phyloP scores from a whole-genome alignment of 2,113 vertebrate genomes.

The Albula glossodonta region DNA sequence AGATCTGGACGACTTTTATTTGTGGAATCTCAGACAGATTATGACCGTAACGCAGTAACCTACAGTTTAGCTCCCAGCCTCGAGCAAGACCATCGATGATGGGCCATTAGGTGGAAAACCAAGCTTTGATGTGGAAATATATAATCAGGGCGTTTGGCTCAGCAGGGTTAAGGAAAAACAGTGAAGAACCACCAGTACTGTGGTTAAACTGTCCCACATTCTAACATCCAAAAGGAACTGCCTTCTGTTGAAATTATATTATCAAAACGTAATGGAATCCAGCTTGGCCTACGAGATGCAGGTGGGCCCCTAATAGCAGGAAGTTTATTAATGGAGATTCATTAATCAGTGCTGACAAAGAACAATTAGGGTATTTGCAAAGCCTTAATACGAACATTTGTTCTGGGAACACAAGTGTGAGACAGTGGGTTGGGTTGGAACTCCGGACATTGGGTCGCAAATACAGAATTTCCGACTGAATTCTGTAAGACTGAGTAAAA shows the following conservation, averaged over 20 bases:
- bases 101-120: neutral
- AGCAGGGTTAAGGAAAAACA: constrained; percentile 60
- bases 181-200: constrained; percentile 60
- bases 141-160: constrained; percentile 52
- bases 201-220: neutral
- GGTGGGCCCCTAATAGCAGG: constrained; percentile 93
- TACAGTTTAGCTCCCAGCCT: neutral
- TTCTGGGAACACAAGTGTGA: constrained; percentile 49
- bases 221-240: constrained; percentile 57
- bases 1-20: neutral
- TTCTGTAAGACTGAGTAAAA: too few species aligned
- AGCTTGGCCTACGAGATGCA: constrained; percentile 72
- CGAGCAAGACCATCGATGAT: neutral
- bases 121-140: constrained; percentile 36
- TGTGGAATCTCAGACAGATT: neutral
- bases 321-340: constrained; percentile 91
- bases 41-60: too few species aligned
- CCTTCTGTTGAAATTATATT: constrained; percentile 84
- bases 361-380: constrained; percentile 78
- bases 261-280: constrained; percentile 94
- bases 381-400: constrained; percentile 53
- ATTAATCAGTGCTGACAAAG: constrained; percentile 91
- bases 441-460: too few species aligned
- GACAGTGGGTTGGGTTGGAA: too few species aligned
- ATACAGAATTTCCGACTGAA: too few species aligned